phyloP scores from a whole-genome alignment of 2,113 vertebrate genomes.

The Ardeotis arabs region DNA sequence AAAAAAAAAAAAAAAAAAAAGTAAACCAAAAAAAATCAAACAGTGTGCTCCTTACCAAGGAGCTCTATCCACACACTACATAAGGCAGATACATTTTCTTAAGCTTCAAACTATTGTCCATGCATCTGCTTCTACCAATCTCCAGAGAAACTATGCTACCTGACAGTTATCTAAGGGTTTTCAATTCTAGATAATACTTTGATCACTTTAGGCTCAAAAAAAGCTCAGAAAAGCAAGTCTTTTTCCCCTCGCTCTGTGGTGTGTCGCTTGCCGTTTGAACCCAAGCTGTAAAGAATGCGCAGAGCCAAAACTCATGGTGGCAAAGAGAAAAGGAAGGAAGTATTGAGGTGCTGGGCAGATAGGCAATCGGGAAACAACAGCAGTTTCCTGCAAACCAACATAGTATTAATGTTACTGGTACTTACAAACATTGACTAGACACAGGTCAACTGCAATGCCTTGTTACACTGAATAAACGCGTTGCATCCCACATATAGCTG shows the following conservation, averaged over 20 bases:
- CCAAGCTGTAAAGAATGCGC: background rate
- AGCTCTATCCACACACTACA: background rate
- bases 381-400: background rate
- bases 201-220: background rate
- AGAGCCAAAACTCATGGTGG: background rate
- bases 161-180: background rate
- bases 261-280: background rate
- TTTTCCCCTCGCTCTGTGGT: background rate
- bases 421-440: background rate
- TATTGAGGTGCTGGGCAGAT: background rate
- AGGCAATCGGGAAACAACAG: background rate
- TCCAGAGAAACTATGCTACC: background rate
- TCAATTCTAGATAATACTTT: background rate
- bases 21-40: background rate
- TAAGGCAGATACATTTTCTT: background rate
- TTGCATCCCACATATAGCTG: background rate
- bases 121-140: background rate
- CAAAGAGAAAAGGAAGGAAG: background rate
- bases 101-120: background rate
- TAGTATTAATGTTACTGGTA: background rate
- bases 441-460: background rate
- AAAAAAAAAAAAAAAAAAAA: background rate
- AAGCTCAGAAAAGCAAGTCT: accelerated
- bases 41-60: background rate
- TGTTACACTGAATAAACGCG: background rate